phyloP scores from a whole-genome alignment of 2,888 invertebrate species.

The Perithous albicinctus region DNA sequence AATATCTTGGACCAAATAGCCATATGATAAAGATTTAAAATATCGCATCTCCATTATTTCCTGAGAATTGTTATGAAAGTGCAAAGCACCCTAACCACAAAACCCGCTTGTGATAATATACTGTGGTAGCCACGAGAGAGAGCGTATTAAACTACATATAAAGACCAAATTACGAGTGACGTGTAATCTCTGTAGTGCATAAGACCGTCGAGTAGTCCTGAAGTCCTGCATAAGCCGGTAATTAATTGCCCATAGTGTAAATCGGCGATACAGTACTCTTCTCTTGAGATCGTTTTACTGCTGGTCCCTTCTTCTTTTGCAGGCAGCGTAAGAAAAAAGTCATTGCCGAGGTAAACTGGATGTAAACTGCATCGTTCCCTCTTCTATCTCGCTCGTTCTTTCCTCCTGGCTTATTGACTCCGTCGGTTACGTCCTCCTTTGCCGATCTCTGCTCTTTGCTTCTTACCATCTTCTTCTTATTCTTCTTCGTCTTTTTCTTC shows the following conservation, averaged over 20 bases:
- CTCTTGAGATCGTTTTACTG: slow-evolving; percentile 61
- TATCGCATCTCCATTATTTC: too few relatives aligned
- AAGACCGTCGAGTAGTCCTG: slow-evolving; percentile 17
- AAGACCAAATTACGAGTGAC: slow-evolving; percentile 59
- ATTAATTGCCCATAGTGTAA: slow-evolving; percentile 66
- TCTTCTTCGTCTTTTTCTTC: slow-evolving; percentile 40
- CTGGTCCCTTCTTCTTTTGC: slow-evolving; percentile 39
- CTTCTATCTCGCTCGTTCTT: slow-evolving; percentile 33
- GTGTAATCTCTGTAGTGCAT: slow-evolving; percentile 54
- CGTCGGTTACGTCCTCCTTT: slow-evolving; percentile 42
- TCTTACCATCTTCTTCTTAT: slow-evolving; percentile 57
- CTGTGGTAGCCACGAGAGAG: slow-evolving; percentile 7
- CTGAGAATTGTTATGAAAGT: too few relatives aligned
- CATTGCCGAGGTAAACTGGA: slow-evolving; percentile 61
- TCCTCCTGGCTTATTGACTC: slow-evolving; percentile 25
- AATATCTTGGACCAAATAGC: too few relatives aligned
- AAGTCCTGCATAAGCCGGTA: slow-evolving; percentile 62
- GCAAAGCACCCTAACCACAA: too few relatives aligned
- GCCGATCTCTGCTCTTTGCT: slow-evolving; percentile 58
- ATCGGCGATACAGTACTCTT: slow-evolving; percentile 61
- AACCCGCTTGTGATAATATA: slow-evolving; percentile 54
- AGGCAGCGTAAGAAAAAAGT: slow-evolving; percentile 34
- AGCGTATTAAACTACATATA: slow-evolving; percentile 45
- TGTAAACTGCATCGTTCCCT: slow-evolving; percentile 59
- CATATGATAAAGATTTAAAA: too few relatives aligned